Conservation (phyloP, 2,888 invertebrate species). For the Sinhomidia bicolor region DNA sequence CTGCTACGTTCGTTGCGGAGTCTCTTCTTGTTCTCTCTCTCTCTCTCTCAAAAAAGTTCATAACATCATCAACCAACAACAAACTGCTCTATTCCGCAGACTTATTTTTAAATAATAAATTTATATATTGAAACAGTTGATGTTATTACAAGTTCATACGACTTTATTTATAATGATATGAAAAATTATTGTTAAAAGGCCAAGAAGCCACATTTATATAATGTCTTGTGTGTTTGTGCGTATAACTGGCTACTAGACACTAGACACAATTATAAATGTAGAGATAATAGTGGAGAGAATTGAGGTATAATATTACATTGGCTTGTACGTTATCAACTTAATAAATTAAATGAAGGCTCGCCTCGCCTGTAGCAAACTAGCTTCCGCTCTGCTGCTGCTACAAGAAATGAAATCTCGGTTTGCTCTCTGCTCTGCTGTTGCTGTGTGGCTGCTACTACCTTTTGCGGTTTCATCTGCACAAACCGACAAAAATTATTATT, state of each 20-base stretch:
- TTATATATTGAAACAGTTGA: conserved; percentile 36
- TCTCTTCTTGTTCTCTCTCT: too few relatives aligned
- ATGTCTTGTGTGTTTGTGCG: not conserved
- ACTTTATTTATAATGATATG: conserved; percentile 43
- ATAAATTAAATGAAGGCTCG: conserved; percentile 72
- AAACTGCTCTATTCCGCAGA: not conserved
- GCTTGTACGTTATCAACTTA: conserved; percentile 62
- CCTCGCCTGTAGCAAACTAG: conserved; percentile 71
- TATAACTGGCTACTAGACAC: not conserved
- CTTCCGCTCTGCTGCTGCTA: too few relatives aligned
- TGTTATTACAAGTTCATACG: too few relatives aligned
- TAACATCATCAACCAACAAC: not conserved
- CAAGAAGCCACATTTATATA: not conserved
- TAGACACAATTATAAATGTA: conserved; percentile 14
- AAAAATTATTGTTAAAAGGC: not conserved
- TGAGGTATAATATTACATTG: conserved; percentile 19
- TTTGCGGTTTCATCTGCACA: conserved; percentile 10
- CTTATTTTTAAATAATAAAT: not conserved
- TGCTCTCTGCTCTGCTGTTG: not conserved
- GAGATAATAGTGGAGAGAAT: not conserved
- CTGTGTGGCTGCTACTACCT: not conserved
- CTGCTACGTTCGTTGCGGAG: too few relatives aligned
- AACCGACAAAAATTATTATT: conserved; percentile 27
- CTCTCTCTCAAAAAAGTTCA: conserved; percentile 15
- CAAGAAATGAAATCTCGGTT: conserved; percentile 63